Evolutionary conservation across 1,140 invertebrate species (phyloP).

Genomic region (Neodiprion lecontei): DNA sequence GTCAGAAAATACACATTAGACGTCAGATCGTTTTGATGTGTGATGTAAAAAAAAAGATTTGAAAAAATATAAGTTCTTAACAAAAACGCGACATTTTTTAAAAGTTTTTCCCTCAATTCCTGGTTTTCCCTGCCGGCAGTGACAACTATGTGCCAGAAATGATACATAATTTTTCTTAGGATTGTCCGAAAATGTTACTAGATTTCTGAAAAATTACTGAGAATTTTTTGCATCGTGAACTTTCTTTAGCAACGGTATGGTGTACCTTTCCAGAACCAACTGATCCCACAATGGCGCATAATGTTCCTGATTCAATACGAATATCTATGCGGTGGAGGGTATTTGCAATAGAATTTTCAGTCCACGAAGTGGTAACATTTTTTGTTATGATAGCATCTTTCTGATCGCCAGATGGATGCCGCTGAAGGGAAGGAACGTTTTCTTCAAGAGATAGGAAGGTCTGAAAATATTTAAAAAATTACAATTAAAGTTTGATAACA

Average conservation of each 20-base stretch:
- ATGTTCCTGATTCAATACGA: slow-evolving; percentile 67
- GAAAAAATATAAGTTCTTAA: no score
- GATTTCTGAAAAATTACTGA: no score
- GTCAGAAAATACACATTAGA: no score
- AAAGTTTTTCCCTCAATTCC: no score
- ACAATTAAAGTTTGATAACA: not conserved
- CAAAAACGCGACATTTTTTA: no score
- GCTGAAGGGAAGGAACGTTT: slow-evolving; percentile 37
- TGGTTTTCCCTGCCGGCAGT: not conserved
- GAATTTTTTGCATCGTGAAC: not conserved
- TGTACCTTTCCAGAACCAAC: slow-evolving; percentile 81
- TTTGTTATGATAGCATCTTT: slow-evolving; percentile 56
- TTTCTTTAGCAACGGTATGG: not conserved
- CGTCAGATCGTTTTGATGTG: no score
- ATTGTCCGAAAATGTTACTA: no score
- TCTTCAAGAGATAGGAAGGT: slow-evolving; percentile 62
- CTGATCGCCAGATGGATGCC: slow-evolving; percentile 33
- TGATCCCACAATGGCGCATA: slow-evolving; percentile 77
- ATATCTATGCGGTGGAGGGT: slow-evolving; percentile 71
- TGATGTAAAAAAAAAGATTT: no score
- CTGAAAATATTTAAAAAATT: slow-evolving; percentile 27
- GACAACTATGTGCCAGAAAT: no score
- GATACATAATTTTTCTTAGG: no score
- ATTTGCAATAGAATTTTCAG: slow-evolving; percentile 63
- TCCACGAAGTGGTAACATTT: slow-evolving; percentile 68